Conservation (phyloP, 2,113 vertebrate genomes). For the Cynocephalus volans region DNA sequence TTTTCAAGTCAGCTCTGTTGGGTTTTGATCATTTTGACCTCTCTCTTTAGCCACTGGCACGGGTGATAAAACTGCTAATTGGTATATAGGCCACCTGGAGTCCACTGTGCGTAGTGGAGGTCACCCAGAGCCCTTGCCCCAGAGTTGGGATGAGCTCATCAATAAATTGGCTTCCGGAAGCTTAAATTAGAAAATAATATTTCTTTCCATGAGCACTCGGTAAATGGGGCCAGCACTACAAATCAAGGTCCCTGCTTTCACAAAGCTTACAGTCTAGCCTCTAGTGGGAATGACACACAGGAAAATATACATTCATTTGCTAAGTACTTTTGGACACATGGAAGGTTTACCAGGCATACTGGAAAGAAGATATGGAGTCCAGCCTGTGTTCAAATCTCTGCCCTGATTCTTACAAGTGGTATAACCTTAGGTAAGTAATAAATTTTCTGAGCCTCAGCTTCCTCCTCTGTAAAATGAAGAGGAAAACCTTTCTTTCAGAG, state of each 20-base stretch:
- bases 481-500: not conserved
- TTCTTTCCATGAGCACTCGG: not conserved
- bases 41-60: not conserved
- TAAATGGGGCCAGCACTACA: not conserved
- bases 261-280: not conserved
- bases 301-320: accelerated
- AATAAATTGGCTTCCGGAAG: not conserved
- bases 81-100: not conserved
- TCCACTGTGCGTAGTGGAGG: not conserved
- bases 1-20: not conserved
- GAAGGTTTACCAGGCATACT: not conserved
- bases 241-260: not conserved
- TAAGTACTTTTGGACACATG: accelerated
- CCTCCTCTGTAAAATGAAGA: not conserved
- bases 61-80: too few relatives aligned
- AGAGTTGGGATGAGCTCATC: not conserved
- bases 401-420: not conserved
- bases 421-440: not conserved
- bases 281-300: not conserved
- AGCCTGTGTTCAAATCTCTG: not conserved
- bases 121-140: not conserved
- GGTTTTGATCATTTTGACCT: not conserved
- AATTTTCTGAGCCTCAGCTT: not conserved
- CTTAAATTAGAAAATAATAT: not conserved
- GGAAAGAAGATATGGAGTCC: not conserved